Conservation (phyloP, 1,140 invertebrate genomes). For the Cydia splendana region DNA sequence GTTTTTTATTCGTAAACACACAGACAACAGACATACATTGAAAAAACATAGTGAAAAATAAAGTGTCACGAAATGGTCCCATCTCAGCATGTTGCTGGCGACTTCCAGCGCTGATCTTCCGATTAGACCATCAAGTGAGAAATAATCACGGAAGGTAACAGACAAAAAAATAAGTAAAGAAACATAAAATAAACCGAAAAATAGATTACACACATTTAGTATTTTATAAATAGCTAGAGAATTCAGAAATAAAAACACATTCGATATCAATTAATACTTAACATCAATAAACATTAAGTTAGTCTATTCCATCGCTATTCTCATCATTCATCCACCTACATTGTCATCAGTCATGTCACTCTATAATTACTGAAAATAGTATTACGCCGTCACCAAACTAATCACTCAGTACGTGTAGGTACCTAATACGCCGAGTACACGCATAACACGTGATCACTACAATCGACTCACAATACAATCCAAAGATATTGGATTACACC, state of each 20-base stretch:
- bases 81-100: no score
- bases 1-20: no score
- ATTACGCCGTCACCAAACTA: not conserved
- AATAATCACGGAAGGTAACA: no score
- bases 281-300: not conserved
- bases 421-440: not conserved
- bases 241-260: not conserved
- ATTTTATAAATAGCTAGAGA: not conserved
- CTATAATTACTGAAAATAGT: constrained; percentile 9
- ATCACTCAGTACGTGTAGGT: constrained; percentile 1
- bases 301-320: not conserved
- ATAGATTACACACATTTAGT: no score
- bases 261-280: not conserved
- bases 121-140: no score
- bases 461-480: constrained; percentile 34
- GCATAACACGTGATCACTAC: not conserved
- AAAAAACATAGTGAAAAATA: no score
- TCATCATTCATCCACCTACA: not conserved
- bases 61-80: no score
- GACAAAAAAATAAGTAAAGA: no score
- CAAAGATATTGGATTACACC: constrained; percentile 44
- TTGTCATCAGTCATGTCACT: constrained; percentile 3
- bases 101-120: no score
- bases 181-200: no score
- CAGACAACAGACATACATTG: no score